These are phyloP conservation scores for Ia io DNA, from an alignment of 2,113 vertebrate genomes.

Conservation along the genomic window DNA sequence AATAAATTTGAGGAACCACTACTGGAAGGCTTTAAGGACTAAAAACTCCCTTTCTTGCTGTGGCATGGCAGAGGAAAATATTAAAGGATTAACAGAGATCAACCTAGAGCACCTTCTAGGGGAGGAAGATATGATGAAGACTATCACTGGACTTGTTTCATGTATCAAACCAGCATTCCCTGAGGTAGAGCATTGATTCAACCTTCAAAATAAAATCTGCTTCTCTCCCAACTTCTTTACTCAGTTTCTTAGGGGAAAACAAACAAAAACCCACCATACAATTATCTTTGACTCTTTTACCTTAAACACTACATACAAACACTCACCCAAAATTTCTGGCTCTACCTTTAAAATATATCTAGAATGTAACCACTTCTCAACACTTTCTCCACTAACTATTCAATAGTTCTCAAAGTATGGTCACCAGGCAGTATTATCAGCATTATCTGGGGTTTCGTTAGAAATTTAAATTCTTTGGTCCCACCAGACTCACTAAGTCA, in stretches of 20 bases:
- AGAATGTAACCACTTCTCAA: background rate
- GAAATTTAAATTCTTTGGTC: background rate
- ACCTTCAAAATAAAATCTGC: background rate
- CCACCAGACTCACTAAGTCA: background rate
- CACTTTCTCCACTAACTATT: background rate
- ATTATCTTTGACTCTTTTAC: background rate
- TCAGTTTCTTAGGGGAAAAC: background rate
- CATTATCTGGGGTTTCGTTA: background rate
- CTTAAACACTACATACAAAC: background rate
- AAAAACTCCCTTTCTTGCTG: background rate
- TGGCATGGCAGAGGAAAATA: background rate
- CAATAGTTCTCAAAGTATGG: background rate
- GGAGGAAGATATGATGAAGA: background rate
- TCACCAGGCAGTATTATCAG: background rate
- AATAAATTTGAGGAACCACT: background rate
- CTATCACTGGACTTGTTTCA: background rate
- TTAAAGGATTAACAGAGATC: background rate
- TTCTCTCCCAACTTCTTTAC: background rate
- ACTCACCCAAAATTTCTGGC: background rate
- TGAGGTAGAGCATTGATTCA: background rate
- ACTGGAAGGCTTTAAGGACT: background rate
- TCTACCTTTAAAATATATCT: background rate
- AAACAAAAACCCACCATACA: background rate
- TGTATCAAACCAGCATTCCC: background rate
- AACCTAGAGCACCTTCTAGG: background rate